Conservation (phyloP, 2,888 invertebrate species). For the Stomorhina lunata region DNA sequence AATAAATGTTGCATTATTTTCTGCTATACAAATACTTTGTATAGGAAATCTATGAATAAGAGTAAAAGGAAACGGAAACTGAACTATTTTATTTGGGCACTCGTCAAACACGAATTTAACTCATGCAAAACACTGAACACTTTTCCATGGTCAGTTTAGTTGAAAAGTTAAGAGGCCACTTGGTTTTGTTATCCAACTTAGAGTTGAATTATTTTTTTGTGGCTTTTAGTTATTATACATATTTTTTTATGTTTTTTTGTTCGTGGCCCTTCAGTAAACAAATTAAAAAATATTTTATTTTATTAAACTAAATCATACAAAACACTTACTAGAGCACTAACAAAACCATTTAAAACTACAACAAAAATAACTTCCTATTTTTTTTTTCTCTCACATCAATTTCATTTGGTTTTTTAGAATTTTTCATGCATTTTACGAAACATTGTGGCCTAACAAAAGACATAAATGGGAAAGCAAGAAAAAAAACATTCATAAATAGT, state of each 20-base stretch:
- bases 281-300: conserved; percentile 51
- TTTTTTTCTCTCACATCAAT: conserved; percentile 23
- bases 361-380: not conserved
- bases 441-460: conserved; percentile 43
- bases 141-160: conserved; percentile 61
- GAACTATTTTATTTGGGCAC: conserved; percentile 28
- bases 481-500: conserved; percentile 12
- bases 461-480: conserved; percentile 14
- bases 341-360: conserved; percentile 11
- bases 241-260: not conserved
- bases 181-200: conserved; percentile 55
- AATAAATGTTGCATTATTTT: conserved; percentile 55
- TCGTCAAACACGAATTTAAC: conserved; percentile 18
- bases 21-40: conserved; percentile 45
- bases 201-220: too few relatives aligned
- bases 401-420: conserved; percentile 19
- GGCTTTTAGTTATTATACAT: too few relatives aligned
- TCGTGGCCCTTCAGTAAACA: conserved; percentile 1
- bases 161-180: conserved; percentile 63
- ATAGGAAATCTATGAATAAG: not conserved
- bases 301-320: conserved; percentile 61
- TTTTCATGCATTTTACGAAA: conserved; percentile 11
- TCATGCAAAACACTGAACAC: conserved; percentile 58
- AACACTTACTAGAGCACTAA: conserved; percentile 48
- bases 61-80: not conserved